phyloP scores from a whole-genome alignment of 1,140 invertebrate genomes.

The Scaptodrosophila lebanonensis region DNA sequence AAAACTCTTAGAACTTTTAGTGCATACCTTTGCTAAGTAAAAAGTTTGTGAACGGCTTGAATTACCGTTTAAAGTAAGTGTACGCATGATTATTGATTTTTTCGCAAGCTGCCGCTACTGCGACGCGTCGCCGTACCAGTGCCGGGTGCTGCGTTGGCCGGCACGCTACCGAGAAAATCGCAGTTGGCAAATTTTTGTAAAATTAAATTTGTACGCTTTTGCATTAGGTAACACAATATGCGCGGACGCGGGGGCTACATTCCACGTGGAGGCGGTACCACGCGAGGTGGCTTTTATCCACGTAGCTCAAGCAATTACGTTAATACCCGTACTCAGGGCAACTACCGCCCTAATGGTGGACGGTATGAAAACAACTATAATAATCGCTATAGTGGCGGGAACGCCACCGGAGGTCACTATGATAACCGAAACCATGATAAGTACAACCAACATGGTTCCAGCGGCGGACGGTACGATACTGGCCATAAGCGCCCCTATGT shows the following conservation, averaged over 20 bases:
- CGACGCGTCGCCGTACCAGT: too few species aligned
- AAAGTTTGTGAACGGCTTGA: too few species aligned
- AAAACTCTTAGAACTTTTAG: too few species aligned
- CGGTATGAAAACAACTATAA: slow-evolving; percentile 64
- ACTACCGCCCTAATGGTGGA: slow-evolving; percentile 55
- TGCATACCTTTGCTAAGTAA: too few species aligned
- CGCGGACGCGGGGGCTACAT: slow-evolving; percentile 66
- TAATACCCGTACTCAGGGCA: slow-evolving; percentile 60
- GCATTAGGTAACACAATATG: slow-evolving; percentile 38
- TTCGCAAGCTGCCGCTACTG: too few species aligned
- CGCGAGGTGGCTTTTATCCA: slow-evolving; percentile 64
- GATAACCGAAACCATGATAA: slow-evolving; percentile 62
- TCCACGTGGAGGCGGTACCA: slow-evolving; percentile 57
- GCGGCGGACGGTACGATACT: slow-evolving; percentile 58
- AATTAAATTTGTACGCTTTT: background rate
- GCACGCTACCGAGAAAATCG: background rate
- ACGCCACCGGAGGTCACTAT: slow-evolving; percentile 33
- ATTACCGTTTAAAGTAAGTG: too few species aligned
- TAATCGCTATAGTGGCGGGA: slow-evolving; percentile 42
- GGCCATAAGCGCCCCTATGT: slow-evolving; percentile 68
- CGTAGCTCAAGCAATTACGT: slow-evolving; percentile 67
- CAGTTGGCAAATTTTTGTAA: background rate
- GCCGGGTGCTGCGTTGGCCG: too few species aligned
- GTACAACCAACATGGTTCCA: slow-evolving; percentile 54
- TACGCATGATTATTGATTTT: slow-evolving; percentile 31